Percentiles rank a stretch among this genome's conserved stretches.
phyloP scores from a whole-genome alignment of 2,113 vertebrate genomes.

The Electrona antarctica region DNA sequence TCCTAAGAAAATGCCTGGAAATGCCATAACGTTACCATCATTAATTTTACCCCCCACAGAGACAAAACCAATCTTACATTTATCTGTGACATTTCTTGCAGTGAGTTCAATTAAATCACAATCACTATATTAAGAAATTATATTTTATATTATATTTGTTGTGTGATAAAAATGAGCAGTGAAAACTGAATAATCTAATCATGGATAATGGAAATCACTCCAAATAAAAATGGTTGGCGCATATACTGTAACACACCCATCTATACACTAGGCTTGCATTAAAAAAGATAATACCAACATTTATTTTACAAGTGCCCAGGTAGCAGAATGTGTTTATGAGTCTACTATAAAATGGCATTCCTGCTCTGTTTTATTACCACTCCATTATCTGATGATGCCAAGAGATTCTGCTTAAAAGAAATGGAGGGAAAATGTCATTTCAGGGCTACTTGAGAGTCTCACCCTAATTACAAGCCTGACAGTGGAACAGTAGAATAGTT shows the following conservation, averaged over 20 bases:
- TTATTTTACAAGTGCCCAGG: constrained; percentile 27
- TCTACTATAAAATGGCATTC: constrained; percentile 2
- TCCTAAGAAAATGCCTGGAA: constrained; percentile 23
- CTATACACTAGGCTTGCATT: constrained; percentile 16
- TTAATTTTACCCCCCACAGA: background rate
- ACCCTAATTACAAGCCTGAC: constrained; percentile 49
- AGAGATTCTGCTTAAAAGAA: background rate
- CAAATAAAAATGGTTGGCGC: constrained; percentile 50
- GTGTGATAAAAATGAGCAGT: background rate
- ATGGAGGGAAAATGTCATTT: constrained; percentile 16
- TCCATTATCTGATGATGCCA: background rate
- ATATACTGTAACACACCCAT: constrained; percentile 53
- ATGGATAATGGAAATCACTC: constrained; percentile 56
- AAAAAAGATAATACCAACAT: constrained; percentile 27
- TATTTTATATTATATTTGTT: constrained; percentile 7
- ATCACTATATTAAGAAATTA: constrained; percentile 52
- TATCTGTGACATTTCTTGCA: constrained; percentile 12
- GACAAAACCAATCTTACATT: no score
- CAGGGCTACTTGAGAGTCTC: constrained; percentile 50
- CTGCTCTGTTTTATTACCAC: background rate
- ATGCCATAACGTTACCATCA: constrained; percentile 18
- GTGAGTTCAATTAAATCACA: constrained; percentile 36
- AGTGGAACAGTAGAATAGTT: constrained; percentile 47
- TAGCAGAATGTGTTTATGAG: constrained; percentile 16
- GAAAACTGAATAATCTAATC: constrained; percentile 36